Evolutionary conservation across 2,888 invertebrate species (phyloP), one percentile per base, ranked within the genome.

Genomic region (Melinaea marsaeus): DNA sequence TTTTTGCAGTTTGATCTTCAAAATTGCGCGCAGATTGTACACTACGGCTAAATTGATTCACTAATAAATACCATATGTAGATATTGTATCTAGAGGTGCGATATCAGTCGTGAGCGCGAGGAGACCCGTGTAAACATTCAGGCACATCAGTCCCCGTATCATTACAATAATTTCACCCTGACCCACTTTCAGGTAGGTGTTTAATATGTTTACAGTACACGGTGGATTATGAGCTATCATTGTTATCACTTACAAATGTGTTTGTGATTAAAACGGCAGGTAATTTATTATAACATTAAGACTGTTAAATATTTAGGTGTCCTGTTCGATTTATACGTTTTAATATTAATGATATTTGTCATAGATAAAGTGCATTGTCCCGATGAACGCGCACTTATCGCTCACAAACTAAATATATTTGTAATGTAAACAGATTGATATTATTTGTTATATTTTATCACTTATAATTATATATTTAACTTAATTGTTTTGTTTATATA

Each of bases 91-190:
- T 9, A 42, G 4, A 37, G 7, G 42, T 42, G 2, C 9, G 42
- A 42, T 42, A 42, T 42, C 7, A 42, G 11, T 42, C 22, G 32
- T 51, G 32, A 11, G 32, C n/a, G 32, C 32, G 11, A 37, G 11
- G 42, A 51, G 6, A 51, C 51, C 35, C 13, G 58, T 56, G 64
- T 62, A 64, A 66, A 68, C 64, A 66, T 66, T 62, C 61, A 62
- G 62, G 59, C 45, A 45, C 34, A 54, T 34, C 59, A 60, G 51
- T 58, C 55, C 22, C 66, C 64, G 61, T 66, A 66, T 66, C 56
- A 55, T 48, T n/a, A 60, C 46, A 51, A 60, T 45, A 58, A 62
- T 65, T 63, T 68, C 65, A 61, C 69, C 69, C 37, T 69, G 69
- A 68, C 69, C 69, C 61, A 61, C 58, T 32, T 45, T 55, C 57